Base-by-base conservation (phyloP, 2,797 vertebrate species). In the Anisognathus igniventris region DNA sequence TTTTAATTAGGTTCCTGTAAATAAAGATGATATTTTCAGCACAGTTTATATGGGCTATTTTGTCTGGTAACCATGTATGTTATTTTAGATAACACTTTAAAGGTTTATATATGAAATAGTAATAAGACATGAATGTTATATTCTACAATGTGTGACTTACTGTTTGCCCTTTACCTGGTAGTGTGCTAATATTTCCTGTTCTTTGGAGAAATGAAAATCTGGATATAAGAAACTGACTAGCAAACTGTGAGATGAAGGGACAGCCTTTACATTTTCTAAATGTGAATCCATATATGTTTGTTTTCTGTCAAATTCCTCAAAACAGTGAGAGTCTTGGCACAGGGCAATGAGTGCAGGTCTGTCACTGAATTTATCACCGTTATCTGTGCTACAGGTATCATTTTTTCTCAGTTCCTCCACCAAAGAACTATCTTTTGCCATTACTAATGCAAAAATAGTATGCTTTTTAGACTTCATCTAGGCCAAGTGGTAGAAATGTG, bases 11-110 rank as follows among this genome's bases (percentile, higher is more conserved):
- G 23, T 85, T 88, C 37, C 64, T 94, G 48, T 93, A 96, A 96
- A 94, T 84, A 82, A 91, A 94, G 45, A 90, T 90, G 39, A n/a
- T 95, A 85, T 96, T 96, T 95, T 96, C 74, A 94, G 72, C 70
- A 92, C 83, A 94, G 89, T 88, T 93, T 83, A 66, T 96, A 85
- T 86, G 50, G 70, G 33, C 68, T 95, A 73, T 94, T 96, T 94
- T 85, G 66, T 93, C 91, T 92, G 62, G 51, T 96, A 94, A 85
- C 61, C 30, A 91, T 66, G 83, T 93, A 80, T 78, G 87, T 87
- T 94, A 91, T 95, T 95, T 96, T 89, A 94, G 71, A 87, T 73
- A 82, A 86, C 30, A 77, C 42, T 90, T 85, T 47, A 83, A 92
- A 90, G 23, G 53, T 88, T 95, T 95, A 88, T 91, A 77, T 88